Conservation (phyloP, 2,113 vertebrate genomes). For the Mola mola region DNA sequence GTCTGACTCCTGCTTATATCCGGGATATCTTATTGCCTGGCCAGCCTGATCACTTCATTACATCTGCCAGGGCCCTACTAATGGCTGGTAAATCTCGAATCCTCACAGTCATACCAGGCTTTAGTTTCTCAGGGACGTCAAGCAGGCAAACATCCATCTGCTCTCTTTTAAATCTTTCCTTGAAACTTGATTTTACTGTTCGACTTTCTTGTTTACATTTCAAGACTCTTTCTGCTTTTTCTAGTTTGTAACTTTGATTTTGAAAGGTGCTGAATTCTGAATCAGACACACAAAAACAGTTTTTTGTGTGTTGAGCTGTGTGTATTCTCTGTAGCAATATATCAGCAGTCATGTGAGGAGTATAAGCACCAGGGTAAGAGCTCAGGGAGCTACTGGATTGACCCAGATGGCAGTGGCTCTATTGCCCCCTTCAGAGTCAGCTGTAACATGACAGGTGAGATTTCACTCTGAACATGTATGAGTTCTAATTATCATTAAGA, state of each 20-base stretch:
- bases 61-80: too few relatives aligned
- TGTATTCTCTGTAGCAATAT: conserved; percentile 82
- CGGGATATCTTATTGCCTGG: too few relatives aligned
- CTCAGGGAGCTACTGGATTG: conserved; percentile 93
- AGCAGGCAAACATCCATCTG: not conserved
- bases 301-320: conserved; percentile 5
- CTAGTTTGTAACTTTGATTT: too few relatives aligned
- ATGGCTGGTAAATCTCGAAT: too few relatives aligned
- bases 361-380: conserved; percentile 92
- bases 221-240: not conserved
- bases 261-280: too few relatives aligned
- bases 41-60: too few relatives aligned
- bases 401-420: conserved; percentile 93
- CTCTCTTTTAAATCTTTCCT: too few relatives aligned
- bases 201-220: not conserved
- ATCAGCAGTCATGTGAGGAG: conserved; percentile 96
- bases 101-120: too few relatives aligned
- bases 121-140: too few relatives aligned
- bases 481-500: not conserved
- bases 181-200: too few relatives aligned
- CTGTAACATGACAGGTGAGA: conserved; percentile 95
- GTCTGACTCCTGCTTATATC: too few relatives aligned
- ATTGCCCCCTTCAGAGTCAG: conserved; percentile 89
- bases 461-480: not conserved
- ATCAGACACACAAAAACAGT: conserved; percentile 3